Percentiles rank a stretch among this genome's conserved stretches.
phyloP scores from a whole-genome alignment of 1,140 invertebrate genomes.

The Pseudomyrmex concolor region DNA sequence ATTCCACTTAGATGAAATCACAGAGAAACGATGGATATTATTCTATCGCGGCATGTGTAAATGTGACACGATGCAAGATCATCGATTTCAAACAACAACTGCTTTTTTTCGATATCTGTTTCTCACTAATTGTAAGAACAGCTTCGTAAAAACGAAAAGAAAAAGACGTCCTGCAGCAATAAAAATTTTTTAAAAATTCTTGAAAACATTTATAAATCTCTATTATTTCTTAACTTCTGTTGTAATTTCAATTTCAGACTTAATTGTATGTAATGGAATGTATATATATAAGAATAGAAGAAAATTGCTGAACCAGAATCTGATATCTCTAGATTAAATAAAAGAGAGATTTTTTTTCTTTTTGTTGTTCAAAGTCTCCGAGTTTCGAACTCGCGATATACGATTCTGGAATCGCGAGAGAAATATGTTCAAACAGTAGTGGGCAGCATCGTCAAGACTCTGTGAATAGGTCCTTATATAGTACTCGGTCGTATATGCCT shows the following conservation, averaged over 20 bases:
- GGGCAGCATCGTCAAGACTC: slow-evolving; percentile 75
- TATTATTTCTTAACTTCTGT: background rate
- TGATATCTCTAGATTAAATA: background rate
- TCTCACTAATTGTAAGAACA: background rate
- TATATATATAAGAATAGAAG: too few species aligned
- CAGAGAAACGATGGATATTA: slow-evolving; percentile 15
- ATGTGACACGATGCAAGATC: slow-evolving; percentile 43
- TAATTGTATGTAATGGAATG: background rate
- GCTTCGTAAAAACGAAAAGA: background rate
- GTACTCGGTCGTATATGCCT: slow-evolving; percentile 68
- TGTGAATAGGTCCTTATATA: slow-evolving; percentile 76
- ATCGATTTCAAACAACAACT: slow-evolving; percentile 9
- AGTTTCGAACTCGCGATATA: background rate
- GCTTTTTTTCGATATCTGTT: background rate
- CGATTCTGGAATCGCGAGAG: slow-evolving; percentile 34
- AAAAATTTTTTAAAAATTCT: background rate
- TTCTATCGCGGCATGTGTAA: slow-evolving; percentile 38
- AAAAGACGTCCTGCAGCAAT: background rate
- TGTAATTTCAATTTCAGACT: background rate
- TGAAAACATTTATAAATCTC: background rate
- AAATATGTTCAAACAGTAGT: slow-evolving; percentile 71
- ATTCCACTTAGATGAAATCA: slow-evolving; percentile 67
- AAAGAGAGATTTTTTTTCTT: background rate
- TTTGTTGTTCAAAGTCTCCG: background rate
- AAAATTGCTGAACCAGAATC: too few species aligned